Conservation (phyloP, 1,140 invertebrate genomes). For the Ips nitidus region DNA sequence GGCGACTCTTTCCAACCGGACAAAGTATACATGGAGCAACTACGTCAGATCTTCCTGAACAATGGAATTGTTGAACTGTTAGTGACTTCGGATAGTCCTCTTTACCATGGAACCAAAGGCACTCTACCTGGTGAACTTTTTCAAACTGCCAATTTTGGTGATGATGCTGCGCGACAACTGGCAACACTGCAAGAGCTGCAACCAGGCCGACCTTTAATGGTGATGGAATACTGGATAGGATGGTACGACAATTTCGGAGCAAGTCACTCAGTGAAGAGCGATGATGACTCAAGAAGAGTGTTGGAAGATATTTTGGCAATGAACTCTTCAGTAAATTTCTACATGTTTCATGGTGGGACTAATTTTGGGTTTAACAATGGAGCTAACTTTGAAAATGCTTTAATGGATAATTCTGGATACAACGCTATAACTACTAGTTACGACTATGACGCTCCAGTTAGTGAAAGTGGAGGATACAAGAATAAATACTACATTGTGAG, state of each 20-base stretch:
- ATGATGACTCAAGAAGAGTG: slow-evolving; percentile 26
- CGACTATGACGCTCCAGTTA: slow-evolving; percentile 58
- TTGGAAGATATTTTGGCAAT: slow-evolving; percentile 41
- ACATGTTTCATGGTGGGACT: slow-evolving; percentile 73
- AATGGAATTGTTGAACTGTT: slow-evolving; percentile 55
- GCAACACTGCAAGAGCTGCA: slow-evolving; percentile 31
- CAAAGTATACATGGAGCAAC: slow-evolving; percentile 52
- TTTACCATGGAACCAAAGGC: not conserved
- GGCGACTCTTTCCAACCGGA: slow-evolving; percentile 49
- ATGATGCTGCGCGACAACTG: slow-evolving; percentile 12
- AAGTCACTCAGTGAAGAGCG: slow-evolving; percentile 33
- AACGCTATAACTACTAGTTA: slow-evolving; percentile 60
- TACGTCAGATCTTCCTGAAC: slow-evolving; percentile 49
- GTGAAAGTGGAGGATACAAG: slow-evolving; percentile 56
- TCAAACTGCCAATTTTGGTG: slow-evolving; percentile 36
- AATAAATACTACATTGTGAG: slow-evolving; percentile 52
- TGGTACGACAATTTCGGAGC: slow-evolving; percentile 37
- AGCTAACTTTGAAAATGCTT: slow-evolving; percentile 16
- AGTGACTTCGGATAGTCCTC: slow-evolving; percentile 53
- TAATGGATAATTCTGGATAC: slow-evolving; percentile 45
- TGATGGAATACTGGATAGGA: slow-evolving; percentile 46
- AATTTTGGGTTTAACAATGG: slow-evolving; percentile 63
- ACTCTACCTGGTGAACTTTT: slow-evolving; percentile 30
- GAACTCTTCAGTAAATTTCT: slow-evolving; percentile 64
- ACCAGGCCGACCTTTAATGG: slow-evolving; percentile 37